Percentiles rank a stretch among this genome's conserved stretches.
Conservation (phyloP, 2,113 vertebrate genomes). For the Thermophis baileyi region DNA sequence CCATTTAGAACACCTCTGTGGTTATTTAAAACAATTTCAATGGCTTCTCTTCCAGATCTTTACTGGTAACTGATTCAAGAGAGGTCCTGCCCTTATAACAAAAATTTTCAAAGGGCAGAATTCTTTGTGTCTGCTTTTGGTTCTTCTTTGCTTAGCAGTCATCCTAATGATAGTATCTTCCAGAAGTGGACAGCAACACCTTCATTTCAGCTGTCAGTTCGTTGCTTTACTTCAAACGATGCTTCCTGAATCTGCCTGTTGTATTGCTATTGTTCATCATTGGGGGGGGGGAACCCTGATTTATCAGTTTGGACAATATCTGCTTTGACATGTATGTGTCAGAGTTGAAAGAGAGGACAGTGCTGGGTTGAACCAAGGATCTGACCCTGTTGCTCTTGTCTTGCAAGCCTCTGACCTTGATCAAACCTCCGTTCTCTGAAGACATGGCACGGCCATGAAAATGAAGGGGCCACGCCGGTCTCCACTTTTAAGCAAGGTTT, state of each 20-base stretch:
- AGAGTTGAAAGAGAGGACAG: neutral
- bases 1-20: neutral
- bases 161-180: neutral
- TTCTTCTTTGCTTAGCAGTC: no score
- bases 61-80: neutral
- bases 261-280: neutral
- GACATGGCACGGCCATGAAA: conserved; percentile 3
- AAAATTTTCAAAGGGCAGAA: neutral
- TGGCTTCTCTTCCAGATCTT: neutral
- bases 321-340: neutral
- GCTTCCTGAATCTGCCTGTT: neutral
- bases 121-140: neutral
- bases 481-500: neutral
- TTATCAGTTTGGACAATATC: no score
- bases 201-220: neutral
- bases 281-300: neutral
- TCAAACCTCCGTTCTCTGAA: neutral
- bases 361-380: neutral
- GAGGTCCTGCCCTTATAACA: neutral
- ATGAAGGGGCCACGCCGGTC: neutral
- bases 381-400: neutral
- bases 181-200: neutral
- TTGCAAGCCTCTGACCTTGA: neutral
- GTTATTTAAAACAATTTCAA: neutral
- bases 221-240: neutral